A percentile compares a stretch with the other conserved stretches of the same genome.
Conservation (phyloP, 2,113 vertebrate genomes). For the Solenodon paradoxus region DNA sequence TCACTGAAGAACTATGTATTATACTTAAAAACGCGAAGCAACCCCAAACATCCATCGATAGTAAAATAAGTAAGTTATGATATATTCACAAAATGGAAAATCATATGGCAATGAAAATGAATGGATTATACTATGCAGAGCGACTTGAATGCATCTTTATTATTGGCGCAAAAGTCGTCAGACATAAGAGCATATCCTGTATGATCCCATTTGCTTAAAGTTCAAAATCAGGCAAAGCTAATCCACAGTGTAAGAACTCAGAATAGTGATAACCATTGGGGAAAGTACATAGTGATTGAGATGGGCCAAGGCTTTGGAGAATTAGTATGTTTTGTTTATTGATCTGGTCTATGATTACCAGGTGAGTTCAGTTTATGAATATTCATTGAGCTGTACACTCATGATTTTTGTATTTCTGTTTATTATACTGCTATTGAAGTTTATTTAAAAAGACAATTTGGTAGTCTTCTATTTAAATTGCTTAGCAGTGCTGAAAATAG, state of each 20-base stretch:
- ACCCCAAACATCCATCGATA: not conserved
- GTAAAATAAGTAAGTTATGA: not conserved
- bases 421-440: constrained; percentile 16
- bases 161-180: not conserved
- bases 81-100: not conserved
- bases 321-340: not conserved
- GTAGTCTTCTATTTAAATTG: constrained; percentile 49
- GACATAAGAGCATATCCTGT: not conserved
- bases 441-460: constrained; percentile 41
- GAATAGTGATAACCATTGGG: not conserved
- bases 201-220: not conserved
- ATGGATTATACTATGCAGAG: not conserved
- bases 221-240: not conserved
- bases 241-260: not conserved
- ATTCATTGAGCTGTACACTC: not conserved
- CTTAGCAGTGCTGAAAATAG: constrained; percentile 55
- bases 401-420: not conserved
- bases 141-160: not conserved
- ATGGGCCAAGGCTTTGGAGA: not conserved
- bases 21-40: not conserved
- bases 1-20: not conserved
- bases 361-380: not conserved
- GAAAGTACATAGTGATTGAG: not conserved
- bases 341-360: not conserved
- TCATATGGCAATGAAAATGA: not conserved